phyloP scores from a whole-genome alignment of 2,113 vertebrate species.

The Mobula hypostoma region DNA sequence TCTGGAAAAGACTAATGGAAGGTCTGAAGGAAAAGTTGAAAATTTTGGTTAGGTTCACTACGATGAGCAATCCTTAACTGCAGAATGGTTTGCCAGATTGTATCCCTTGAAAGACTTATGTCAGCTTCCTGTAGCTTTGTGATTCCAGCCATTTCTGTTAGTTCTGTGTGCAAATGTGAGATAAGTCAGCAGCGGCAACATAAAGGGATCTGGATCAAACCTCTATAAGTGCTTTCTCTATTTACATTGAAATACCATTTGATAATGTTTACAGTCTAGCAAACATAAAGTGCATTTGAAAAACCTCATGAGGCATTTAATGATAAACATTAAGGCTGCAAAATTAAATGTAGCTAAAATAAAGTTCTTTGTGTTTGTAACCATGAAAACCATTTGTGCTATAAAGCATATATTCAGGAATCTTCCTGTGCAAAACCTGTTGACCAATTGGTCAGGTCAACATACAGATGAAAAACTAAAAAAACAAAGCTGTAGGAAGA shows the following conservation, averaged over 20 bases:
- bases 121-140: neutral
- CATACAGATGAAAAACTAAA: neutral
- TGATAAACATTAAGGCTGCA: neutral
- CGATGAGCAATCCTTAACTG: neutral
- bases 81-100: neutral
- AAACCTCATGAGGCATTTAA: neutral
- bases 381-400: slow-evolving; percentile 5
- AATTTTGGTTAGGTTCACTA: neutral
- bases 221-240: neutral
- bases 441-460: neutral
- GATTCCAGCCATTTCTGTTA: neutral
- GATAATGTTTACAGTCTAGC: neutral
- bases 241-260: neutral
- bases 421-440: neutral
- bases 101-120: neutral
- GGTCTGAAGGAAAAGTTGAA: neutral
- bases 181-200: neutral
- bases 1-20: neutral
- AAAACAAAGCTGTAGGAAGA: neutral
- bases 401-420: neutral
- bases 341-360: neutral
- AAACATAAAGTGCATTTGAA: neutral
- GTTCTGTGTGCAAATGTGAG: neutral
- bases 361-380: neutral
- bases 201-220: neutral